These are phyloP conservation scores for Tretioscincus oriximinensis DNA, from an alignment of 2,113 vertebrate species.

Conservation along the genomic window DNA sequence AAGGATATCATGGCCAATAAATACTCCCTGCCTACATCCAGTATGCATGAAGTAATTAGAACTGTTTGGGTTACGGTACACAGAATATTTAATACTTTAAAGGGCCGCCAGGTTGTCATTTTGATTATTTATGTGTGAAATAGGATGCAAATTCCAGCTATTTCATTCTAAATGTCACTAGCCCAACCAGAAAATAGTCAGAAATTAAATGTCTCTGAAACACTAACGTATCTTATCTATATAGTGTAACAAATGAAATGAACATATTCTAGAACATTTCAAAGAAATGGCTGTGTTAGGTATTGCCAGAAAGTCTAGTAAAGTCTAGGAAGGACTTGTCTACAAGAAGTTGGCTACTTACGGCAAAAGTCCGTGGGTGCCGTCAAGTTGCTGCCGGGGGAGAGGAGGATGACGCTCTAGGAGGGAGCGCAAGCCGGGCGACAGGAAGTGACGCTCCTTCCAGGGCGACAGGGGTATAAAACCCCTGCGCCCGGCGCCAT, in stretches of 20 bases:
- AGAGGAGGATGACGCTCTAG: too few species aligned
- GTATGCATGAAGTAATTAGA: neutral
- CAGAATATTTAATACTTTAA: conserved; percentile 19
- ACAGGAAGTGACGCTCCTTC: too few species aligned
- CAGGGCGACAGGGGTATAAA: too few species aligned
- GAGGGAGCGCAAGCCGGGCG: too few species aligned
- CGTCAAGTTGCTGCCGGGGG: too few species aligned
- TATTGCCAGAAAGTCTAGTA: too few species aligned
- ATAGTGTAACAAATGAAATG: conserved; percentile 39
- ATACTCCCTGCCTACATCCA: neutral
- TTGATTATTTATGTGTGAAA: conserved; percentile 43
- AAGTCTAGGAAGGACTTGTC: too few species aligned
- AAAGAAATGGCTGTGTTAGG: too few species aligned
- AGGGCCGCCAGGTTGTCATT: neutral
- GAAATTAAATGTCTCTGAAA: conserved; percentile 12
- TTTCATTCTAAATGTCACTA: conserved; percentile 33
- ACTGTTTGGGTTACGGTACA: neutral
- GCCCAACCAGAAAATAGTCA: conserved; percentile 24
- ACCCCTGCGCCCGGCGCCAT: too few species aligned
- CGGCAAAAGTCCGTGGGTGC: too few species aligned
- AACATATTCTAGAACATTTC: neutral
- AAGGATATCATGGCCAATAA: neutral
- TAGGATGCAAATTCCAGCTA: conserved; percentile 43
- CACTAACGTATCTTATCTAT: conserved; percentile 31
- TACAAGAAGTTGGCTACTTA: too few species aligned